These are phyloP conservation scores for Pseudomugil tenellus DNA, from an alignment of 2,797 vertebrate species.

Conservation along the genomic window DNA sequence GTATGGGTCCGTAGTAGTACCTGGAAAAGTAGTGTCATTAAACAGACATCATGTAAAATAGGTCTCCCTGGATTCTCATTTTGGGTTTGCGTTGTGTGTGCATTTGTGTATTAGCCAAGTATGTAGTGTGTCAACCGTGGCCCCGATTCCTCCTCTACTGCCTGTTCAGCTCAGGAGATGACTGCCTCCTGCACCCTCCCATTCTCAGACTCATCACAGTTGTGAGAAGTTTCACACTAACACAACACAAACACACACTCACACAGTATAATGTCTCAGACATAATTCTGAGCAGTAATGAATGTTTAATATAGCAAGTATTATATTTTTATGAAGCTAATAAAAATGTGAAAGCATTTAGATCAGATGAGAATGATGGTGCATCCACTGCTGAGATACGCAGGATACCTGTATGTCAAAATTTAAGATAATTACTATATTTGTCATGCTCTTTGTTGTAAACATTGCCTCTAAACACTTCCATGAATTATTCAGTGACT, in stretches of 20 bases:
- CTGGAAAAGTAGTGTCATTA: conserved; percentile 2
- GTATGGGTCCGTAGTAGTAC: not conserved
- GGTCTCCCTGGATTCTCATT: not conserved
- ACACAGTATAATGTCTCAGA: conserved; percentile 9
- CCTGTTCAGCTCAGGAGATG: conserved; percentile 82
- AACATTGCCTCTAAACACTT: conserved; percentile 6
- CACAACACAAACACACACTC: conserved; percentile 19
- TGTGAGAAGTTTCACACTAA: conserved; percentile 77
- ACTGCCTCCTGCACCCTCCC: conserved; percentile 85
- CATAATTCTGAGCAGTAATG: conserved; percentile 19
- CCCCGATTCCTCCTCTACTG: conserved; percentile 87
- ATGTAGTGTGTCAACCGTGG: conserved; percentile 89
- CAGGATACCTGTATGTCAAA: not conserved
- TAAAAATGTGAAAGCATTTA: conserved; percentile 26
- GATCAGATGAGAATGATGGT: conserved; percentile 19
- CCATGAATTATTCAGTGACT: conserved; percentile 18
- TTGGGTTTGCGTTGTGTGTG: conserved; percentile 14
- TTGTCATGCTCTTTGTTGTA: conserved; percentile 1
- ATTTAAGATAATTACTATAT: not conserved
- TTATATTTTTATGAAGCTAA: conserved; percentile 37
- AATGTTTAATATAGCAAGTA: conserved; percentile 37
- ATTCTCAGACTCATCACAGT: conserved; percentile 86
- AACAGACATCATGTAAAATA: conserved; percentile 11
- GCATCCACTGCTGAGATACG: conserved; percentile 2
- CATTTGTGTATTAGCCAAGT: conserved; percentile 75